phyloP scores from a whole-genome alignment of 37 sponge, comb jelly and placozoan species.

The Bolinopsis microptera region DNA sequence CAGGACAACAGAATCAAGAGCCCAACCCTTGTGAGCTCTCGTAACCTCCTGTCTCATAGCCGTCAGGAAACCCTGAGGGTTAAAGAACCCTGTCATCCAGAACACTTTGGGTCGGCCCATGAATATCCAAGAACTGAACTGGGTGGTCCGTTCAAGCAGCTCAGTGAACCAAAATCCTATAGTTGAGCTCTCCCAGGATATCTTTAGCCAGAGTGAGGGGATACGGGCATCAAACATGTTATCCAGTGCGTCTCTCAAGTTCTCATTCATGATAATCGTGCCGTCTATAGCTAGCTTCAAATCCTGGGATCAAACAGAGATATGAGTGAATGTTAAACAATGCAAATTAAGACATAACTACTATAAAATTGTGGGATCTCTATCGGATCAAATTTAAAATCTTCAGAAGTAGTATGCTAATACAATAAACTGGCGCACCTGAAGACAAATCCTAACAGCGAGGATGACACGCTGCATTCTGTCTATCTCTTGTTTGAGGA shows the following conservation, averaged over 20 bases:
- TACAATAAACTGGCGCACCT: too few relatives aligned
- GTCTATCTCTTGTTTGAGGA: slow-evolving; percentile 98
- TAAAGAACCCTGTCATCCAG: slow-evolving; percentile 99
- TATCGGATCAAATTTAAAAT: too few relatives aligned
- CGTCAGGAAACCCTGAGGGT: slow-evolving; percentile 94
- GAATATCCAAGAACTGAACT: slow-evolving; percentile 89
- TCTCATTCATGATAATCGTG: slow-evolving; percentile 99
- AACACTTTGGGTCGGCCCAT: slow-evolving; percentile 90
- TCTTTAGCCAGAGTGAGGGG: slow-evolving; percentile 85
- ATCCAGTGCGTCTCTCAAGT: slow-evolving; percentile 90
- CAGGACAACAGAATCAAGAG: slow-evolving; percentile 91
- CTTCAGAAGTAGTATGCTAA: too few relatives aligned
- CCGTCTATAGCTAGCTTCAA: slow-evolving; percentile 97
- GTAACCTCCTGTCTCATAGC: slow-evolving; percentile 98
- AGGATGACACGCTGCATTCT: slow-evolving; percentile 96
- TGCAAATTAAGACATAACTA: too few relatives aligned
- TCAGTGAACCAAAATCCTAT: slow-evolving; percentile 98
- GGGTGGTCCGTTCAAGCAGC: slow-evolving; percentile 86
- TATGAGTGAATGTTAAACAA: neutral
- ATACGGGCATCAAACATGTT: slow-evolving; percentile 96
- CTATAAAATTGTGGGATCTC: too few relatives aligned
- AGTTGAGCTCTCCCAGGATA: slow-evolving; percentile 96
- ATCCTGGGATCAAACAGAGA: slow-evolving; percentile 74
- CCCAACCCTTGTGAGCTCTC: slow-evolving; percentile 97
- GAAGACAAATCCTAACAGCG: slow-evolving; percentile 72